These are phyloP conservation scores for Anthoptus insignis DNA, from an alignment of 2,888 invertebrate genomes.

Conservation along the genomic window DNA sequence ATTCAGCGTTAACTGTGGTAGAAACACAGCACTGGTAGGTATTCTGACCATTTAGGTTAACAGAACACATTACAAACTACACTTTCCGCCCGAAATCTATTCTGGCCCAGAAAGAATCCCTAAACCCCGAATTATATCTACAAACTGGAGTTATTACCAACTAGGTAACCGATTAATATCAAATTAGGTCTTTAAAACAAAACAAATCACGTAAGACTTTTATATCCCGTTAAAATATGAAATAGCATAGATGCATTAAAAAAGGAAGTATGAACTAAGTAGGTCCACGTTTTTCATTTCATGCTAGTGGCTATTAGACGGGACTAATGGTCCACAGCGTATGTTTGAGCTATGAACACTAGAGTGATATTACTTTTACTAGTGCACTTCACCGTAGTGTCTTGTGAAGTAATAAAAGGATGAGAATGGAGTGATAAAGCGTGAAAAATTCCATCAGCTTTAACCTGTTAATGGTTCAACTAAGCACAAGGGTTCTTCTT, in stretches of 20 bases:
- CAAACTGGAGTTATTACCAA: no score
- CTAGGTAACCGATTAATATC: no score
- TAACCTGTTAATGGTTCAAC: no score
- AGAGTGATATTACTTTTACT: constrained; percentile 9
- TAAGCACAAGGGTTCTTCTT: no score
- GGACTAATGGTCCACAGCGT: constrained; percentile 51
- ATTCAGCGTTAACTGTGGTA: no score
- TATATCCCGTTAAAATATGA: not conserved
- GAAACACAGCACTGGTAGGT: no score
- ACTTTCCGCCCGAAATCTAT: no score
- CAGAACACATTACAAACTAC: no score
- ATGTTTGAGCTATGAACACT: constrained; percentile 24
- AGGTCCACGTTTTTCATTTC: not conserved
- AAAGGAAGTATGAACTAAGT: not conserved
- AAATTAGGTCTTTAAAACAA: no score
- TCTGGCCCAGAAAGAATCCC: no score
- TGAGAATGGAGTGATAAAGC: not conserved
- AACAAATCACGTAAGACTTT: not conserved
- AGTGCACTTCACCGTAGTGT: constrained; percentile 4
- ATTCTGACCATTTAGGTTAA: no score
- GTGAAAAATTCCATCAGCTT: not conserved
- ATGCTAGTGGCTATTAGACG: constrained; percentile 50
- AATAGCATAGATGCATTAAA: not conserved
- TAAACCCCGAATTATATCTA: no score
- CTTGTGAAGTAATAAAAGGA: constrained; percentile 3